Base-by-base conservation (phyloP, 2,797 vertebrate genomes). In the Lithobates sylvaticus region DNA sequence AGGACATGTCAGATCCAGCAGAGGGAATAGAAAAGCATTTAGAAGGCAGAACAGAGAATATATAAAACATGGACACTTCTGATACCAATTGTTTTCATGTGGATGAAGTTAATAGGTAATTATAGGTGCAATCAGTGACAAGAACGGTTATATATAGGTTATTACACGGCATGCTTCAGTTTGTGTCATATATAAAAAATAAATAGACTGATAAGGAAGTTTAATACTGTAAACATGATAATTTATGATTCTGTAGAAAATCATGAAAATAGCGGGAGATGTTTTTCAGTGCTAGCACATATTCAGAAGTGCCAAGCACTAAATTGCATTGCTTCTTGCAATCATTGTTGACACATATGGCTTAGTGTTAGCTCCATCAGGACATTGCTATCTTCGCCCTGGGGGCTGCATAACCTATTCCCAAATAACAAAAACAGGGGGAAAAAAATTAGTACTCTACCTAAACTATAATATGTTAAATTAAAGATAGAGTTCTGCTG, bases 161-260 rank as follows among this genome's bases (percentile, higher is more conserved):
- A 76, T 87, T 76, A 87, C 61, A 61, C 58, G 67, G 72, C 2
- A 32, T 72, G n/a, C 26, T 72, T 10, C 65, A 71, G 73, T 78
- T 58, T 79, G 61, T 58, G 69, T 47, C 58, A 75, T 78, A 86
- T 78, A 72, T 68, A 75, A 78, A 83, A 80, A 75, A 76, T 87
- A 84, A 87, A 84, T 69, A 84, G 70, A 42, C 75, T 68, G 85
- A 83, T 87, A 84, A 87, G 81, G 69, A 67, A 83, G 70, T 83
- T 71, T 54, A 74, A 34, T 39, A 50, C 23, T 78, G 75, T 73
- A 8, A 29, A 36, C 39, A n/a, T 32, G 64, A 84, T 73, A 84
- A 87, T 75, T 74, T 23, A 79, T 83, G 27, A 83, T 86, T 86
- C 27, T 50, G 74, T 78, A 39, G 75, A 76, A 77, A 77, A 77